Evolutionary conservation across 2,113 vertebrate genomes (phyloP).

Genomic region (Apteryx mantelli): DNA sequence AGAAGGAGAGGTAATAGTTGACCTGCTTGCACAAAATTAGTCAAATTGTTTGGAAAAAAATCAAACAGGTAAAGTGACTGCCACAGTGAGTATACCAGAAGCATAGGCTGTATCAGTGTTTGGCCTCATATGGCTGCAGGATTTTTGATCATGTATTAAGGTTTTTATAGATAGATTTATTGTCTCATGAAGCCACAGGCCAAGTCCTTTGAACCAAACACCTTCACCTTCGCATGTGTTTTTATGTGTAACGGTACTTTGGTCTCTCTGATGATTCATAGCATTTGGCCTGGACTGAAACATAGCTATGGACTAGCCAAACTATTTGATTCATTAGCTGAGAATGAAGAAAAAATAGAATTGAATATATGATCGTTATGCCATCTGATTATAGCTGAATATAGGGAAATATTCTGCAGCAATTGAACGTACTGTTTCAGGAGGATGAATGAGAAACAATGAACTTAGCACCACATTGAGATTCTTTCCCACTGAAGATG

Average conservation of each 20-base stretch:
- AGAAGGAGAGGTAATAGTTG: background rate
- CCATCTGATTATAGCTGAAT: background rate
- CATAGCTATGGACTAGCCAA: background rate
- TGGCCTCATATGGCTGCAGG: background rate
- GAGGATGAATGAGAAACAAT: background rate
- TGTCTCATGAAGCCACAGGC: background rate
- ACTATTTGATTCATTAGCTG: background rate
- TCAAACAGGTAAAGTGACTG: background rate
- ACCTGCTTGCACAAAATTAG: background rate
- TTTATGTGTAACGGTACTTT: background rate
- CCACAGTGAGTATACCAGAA: background rate
- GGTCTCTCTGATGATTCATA: background rate
- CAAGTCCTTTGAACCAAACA: background rate
- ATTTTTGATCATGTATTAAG: background rate
- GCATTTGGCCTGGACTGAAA: background rate
- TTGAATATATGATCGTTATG: background rate
- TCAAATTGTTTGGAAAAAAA: background rate
- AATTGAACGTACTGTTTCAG: background rate
- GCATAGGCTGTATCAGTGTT: background rate
- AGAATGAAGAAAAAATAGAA: background rate
- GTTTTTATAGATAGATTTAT: background rate
- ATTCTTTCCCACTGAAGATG: background rate
- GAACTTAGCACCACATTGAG: background rate
- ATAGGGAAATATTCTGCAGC: background rate
- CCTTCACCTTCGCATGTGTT: background rate